These are phyloP conservation scores for Gavialis gangeticus DNA, from an alignment of 2,113 vertebrate species.

Conservation along the genomic window DNA sequence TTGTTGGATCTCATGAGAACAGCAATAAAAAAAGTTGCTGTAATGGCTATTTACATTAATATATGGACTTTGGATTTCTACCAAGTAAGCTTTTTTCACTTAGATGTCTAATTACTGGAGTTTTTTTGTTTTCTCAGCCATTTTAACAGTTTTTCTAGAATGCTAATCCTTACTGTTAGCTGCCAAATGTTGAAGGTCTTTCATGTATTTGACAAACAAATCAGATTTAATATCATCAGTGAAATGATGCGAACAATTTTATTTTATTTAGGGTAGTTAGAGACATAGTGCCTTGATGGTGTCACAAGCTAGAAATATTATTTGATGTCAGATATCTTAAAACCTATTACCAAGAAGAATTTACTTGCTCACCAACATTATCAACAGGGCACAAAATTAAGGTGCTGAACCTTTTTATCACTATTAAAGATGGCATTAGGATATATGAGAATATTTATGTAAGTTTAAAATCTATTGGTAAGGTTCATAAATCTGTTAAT, in stretches of 20 bases:
- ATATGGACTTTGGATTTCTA: slow-evolving; percentile 42
- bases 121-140: not conserved
- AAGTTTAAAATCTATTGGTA: not conserved
- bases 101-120: slow-evolving; percentile 46
- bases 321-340: slow-evolving; percentile 22
- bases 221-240: slow-evolving; percentile 33
- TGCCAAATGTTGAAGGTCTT: slow-evolving; percentile 45
- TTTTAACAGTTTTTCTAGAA: slow-evolving; percentile 42
- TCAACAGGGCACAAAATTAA: not conserved
- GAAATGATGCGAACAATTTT: slow-evolving; percentile 53
- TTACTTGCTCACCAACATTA: not conserved
- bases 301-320: slow-evolving; percentile 4
- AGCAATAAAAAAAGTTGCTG: slow-evolving; percentile 48
- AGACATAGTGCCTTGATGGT: not conserved
- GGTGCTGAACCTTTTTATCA: not conserved
- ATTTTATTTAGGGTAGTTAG: slow-evolving; percentile 1
- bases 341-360: not conserved
- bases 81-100: slow-evolving; percentile 40
- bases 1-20: slow-evolving; percentile 33
- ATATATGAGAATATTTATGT: not conserved
- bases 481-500: not conserved
- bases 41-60: slow-evolving; percentile 65
- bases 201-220: slow-evolving; percentile 61
- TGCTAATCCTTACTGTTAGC: slow-evolving; percentile 39
- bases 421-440: not conserved